A percentile compares a stretch with the other conserved stretches of the same genome.
Evolutionary conservation across 2,113 vertebrate species (phyloP).

Genomic region (rabbit (Oryctolagus cuniculus)): mOryCun1.1 NC_091438.1:8840501-8841000

Average conservation of each 20-base stretch:
- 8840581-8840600: not conserved
- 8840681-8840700: too few relatives aligned
- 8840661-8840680: too few relatives aligned
- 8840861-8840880: not conserved
- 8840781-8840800: constrained; percentile 28
- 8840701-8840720: too few relatives aligned
- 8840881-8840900: constrained; percentile 29
- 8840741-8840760: not conserved
- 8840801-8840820: not conserved
- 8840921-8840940: constrained; percentile 33
- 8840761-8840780: constrained; percentile 23
- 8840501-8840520: not conserved
- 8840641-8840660: too few relatives aligned
- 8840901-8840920: constrained; percentile 58
- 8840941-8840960: constrained; percentile 22
- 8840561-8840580: constrained; percentile 20
- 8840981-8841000: constrained; percentile 38
- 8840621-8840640: too few relatives aligned
- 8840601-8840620: too few relatives aligned
- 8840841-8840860: constrained; percentile 42
- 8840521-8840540: constrained; percentile 43
- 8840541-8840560: constrained; percentile 10
- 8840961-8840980: constrained; percentile 31
- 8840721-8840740: too few relatives aligned
- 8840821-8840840: constrained; percentile 24